Conservation (phyloP, 2,113 vertebrate species). For the Tragulus kanchil region DNA sequence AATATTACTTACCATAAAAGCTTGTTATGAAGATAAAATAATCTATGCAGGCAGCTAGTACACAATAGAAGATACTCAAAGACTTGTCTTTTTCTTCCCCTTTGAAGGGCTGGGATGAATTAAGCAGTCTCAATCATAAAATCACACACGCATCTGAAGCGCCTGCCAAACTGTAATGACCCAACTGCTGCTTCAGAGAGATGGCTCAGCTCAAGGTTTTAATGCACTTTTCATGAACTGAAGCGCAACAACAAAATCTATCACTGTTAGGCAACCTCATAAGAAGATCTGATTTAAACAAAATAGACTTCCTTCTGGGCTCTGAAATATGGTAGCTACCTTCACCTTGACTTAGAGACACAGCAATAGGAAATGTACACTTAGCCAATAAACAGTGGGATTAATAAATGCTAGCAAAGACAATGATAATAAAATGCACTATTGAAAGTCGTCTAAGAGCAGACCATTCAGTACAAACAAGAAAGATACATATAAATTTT, state of each 20-base stretch:
- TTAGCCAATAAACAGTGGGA: conserved; percentile 32
- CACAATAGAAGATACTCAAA: background rate
- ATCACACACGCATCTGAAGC: background rate
- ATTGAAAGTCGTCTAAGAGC: background rate
- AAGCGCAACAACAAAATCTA: conserved; percentile 29
- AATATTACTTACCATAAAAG: background rate
- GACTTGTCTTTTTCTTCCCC: background rate
- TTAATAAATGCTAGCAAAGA: conserved; percentile 17
- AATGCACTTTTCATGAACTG: conserved; percentile 48
- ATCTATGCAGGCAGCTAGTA: background rate
- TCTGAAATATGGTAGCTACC: background rate
- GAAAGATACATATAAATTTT: conserved; percentile 51
- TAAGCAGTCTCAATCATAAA: conserved; percentile 50
- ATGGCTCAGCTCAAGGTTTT: conserved; percentile 44
- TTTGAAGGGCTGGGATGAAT: conserved; percentile 36
- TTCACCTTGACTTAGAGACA: conserved; percentile 27
- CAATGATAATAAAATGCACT: conserved; percentile 48
- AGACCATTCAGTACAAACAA: background rate
- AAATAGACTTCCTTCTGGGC: conserved; percentile 6
- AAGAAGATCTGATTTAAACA: conserved; percentile 49
- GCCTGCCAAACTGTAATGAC: conserved; percentile 55
- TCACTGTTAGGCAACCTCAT: conserved; percentile 28
- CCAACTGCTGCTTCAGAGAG: conserved; percentile 55
- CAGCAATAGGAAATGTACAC: background rate
- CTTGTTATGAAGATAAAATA: background rate